phyloP scores from a whole-genome alignment of 2,797 vertebrate species.

The Pteronotus mesoamericanus region DNA sequence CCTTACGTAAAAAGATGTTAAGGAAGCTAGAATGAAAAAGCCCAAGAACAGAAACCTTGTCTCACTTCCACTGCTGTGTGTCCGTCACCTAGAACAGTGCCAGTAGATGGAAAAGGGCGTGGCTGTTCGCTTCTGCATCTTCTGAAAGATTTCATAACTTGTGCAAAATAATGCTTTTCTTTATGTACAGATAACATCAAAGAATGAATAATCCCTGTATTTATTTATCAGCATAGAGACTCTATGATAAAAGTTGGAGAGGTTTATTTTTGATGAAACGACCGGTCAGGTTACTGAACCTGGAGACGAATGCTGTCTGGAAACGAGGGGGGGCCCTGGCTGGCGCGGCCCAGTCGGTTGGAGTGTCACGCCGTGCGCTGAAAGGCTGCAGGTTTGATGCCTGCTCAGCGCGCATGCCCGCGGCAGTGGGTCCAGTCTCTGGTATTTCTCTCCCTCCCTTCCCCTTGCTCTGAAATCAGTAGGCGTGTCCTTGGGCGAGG shows the following conservation, averaged over 20 bases:
- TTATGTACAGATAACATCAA: neutral
- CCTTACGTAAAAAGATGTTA: neutral
- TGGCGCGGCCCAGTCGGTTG: neutral
- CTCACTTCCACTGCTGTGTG: neutral
- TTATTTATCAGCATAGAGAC: neutral
- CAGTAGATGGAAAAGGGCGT: neutral
- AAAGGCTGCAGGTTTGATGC: neutral
- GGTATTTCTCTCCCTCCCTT: no score
- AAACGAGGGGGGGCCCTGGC: neutral
- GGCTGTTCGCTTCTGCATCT: neutral
- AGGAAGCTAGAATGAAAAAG: neutral
- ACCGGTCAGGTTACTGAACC: neutral
- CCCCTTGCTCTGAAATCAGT: neutral
- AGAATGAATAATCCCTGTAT: neutral
- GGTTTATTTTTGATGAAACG: neutral
- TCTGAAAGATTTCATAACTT: neutral
- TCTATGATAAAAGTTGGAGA: neutral
- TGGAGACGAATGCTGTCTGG: constrained; percentile 3
- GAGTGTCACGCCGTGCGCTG: neutral
- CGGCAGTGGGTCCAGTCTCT: neutral
- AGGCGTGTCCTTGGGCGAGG: neutral
- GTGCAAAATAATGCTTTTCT: neutral
- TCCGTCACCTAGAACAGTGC: neutral
- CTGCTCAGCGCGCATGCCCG: neutral
- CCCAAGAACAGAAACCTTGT: neutral